Evolutionary conservation across 2,797 vertebrate genomes (phyloP).

Genomic region (Rhincodon typus): DNA sequence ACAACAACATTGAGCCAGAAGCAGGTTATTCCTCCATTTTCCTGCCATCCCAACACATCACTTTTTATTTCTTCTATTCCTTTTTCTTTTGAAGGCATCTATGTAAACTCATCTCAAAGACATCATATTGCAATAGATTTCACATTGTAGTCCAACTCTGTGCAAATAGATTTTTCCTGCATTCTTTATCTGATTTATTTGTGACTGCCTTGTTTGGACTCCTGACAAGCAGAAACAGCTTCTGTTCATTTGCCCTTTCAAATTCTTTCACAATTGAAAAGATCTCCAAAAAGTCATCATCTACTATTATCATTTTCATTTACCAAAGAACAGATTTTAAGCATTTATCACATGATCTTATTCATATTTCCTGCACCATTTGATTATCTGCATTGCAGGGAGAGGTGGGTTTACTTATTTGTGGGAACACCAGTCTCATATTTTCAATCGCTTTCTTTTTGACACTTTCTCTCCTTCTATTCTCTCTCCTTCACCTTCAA

Average conservation of each 20-base stretch:
- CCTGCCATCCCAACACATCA: not conserved
- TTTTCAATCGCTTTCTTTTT: not conserved
- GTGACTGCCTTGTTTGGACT: not conserved
- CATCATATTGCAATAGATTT: not conserved
- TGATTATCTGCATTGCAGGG: not conserved
- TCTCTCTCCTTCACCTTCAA: not conserved
- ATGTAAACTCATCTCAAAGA: not conserved
- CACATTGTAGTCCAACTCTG: not conserved
- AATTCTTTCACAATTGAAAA: not conserved
- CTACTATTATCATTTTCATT: not conserved
- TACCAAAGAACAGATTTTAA: no score
- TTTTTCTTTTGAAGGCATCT: not conserved
- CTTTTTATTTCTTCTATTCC: not conserved
- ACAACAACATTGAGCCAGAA: not conserved
- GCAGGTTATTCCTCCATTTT: not conserved
- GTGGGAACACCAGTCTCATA: not conserved
- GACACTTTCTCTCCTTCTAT: not conserved
- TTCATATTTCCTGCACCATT: not conserved
- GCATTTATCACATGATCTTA: not conserved
- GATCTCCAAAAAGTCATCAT: not conserved
- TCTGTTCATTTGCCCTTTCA: not conserved
- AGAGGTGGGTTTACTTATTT: not conserved
- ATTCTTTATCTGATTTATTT: not conserved
- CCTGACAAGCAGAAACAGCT: not conserved
- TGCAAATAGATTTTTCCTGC: not conserved